phyloP scores from a whole-genome alignment of 2,888 invertebrate species.

The Mythimna albipuncta region DNA sequence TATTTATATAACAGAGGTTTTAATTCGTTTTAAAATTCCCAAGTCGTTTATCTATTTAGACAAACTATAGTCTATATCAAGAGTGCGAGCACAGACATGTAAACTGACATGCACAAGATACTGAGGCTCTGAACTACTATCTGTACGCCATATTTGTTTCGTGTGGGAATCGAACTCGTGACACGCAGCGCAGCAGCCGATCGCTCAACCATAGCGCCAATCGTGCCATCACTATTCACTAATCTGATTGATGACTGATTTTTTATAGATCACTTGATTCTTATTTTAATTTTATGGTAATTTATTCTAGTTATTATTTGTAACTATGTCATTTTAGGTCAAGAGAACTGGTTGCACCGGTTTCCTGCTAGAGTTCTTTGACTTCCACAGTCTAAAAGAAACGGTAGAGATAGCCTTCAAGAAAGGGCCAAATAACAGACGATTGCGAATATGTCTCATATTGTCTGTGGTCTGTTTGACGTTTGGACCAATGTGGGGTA shows the following conservation, averaged over 20 bases:
- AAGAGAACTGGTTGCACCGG: constrained; percentile 76
- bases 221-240: too few relatives aligned
- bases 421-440: constrained; percentile 83
- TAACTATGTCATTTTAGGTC: constrained; percentile 68
- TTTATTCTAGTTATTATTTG: not conserved
- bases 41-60: too few relatives aligned
- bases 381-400: constrained; percentile 85
- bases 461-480: constrained; percentile 81
- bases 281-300: not conserved
- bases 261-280: constrained; percentile 2
- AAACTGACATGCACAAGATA: too few relatives aligned
- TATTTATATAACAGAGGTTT: too few relatives aligned
- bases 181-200: too few relatives aligned
- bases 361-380: constrained; percentile 85
- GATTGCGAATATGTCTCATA: constrained; percentile 81
- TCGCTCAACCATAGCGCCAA: too few relatives aligned
- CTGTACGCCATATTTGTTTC: too few relatives aligned
- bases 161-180: too few relatives aligned
- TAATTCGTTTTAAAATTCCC: too few relatives aligned
- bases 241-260: not conserved
- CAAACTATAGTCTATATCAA: too few relatives aligned
- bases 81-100: too few relatives aligned
- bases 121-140: too few relatives aligned
- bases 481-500: constrained; percentile 86
- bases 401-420: constrained; percentile 89